Percentiles rank a stretch among this genome's conserved stretches.
These are phyloP conservation scores for Pycnonotus jocosus DNA, from an alignment of 2,113 vertebrate genomes.

Conservation along the genomic window DNA sequence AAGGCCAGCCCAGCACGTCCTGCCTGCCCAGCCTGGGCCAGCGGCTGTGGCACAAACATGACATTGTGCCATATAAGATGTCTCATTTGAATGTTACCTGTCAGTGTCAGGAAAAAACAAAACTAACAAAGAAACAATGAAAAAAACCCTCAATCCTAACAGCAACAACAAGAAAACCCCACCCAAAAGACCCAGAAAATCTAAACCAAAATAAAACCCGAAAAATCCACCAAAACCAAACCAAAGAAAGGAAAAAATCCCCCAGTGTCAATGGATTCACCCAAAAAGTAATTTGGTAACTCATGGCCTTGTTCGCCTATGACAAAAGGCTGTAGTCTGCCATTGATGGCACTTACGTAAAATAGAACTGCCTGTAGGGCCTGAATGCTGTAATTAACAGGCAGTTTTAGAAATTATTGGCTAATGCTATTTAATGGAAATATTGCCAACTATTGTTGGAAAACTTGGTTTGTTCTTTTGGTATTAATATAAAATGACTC, in stretches of 20 bases:
- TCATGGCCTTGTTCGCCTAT: neutral
- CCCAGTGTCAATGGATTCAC: neutral
- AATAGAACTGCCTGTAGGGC: conserved; percentile 27
- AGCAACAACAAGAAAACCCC: neutral
- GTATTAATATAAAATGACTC: conserved; percentile 12
- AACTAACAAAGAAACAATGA: neutral
- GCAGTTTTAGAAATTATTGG: conserved; percentile 23
- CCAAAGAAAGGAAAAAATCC: neutral
- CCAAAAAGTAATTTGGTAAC: neutral
- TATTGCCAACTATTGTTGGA: conserved; percentile 11
- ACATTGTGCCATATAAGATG: neutral
- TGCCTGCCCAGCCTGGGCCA: neutral
- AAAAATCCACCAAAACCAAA: neutral
- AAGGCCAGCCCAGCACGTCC: neutral
- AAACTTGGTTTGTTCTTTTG: neutral
- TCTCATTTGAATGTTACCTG: neutral
- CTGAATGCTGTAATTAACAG: neutral
- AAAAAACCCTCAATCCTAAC: neutral
- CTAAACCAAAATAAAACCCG: neutral
- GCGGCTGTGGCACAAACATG: fast-evolving
- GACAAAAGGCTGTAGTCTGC: neutral
- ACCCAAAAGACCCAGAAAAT: neutral
- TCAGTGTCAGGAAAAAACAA: neutral
- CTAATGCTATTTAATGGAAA: conserved; percentile 35
- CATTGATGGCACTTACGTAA: neutral